phyloP scores from a whole-genome alignment of 2,888 invertebrate genomes.

The Diarsia rubi region DNA sequence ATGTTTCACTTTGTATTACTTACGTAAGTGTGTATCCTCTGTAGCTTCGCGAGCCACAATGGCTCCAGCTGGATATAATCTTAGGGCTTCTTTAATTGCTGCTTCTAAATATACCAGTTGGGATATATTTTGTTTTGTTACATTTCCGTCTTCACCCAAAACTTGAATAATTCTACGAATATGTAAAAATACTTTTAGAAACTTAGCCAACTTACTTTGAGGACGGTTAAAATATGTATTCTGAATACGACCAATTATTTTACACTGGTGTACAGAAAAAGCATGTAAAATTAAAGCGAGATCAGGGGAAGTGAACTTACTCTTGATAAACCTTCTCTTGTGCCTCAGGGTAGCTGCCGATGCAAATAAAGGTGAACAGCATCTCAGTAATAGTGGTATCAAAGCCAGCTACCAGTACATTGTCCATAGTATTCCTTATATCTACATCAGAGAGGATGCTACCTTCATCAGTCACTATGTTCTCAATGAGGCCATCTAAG shows the following conservation, averaged over 20 bases:
- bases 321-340: constrained; percentile 63
- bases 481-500: constrained; percentile 57
- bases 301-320: constrained; percentile 41
- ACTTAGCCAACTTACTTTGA: not conserved
- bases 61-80: not conserved
- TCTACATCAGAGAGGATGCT: constrained; percentile 50
- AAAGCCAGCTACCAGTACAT: constrained; percentile 58
- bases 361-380: constrained; percentile 53
- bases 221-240: not conserved
- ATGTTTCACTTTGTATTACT: not conserved
- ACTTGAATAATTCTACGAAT: constrained; percentile 47
- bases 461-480: constrained; percentile 32
- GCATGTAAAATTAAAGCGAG: not conserved
- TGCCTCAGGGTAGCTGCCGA: constrained; percentile 56
- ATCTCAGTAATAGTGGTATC: constrained; percentile 60
- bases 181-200: not conserved
- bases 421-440: constrained; percentile 51
- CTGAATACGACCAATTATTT: not conserved
- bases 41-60: constrained; percentile 1
- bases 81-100: not conserved
- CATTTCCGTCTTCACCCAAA: constrained; percentile 43
- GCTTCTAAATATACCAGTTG: constrained; percentile 43
- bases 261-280: not conserved
- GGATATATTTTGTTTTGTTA: constrained; percentile 47
- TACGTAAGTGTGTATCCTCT: not conserved